Evolutionary conservation across 1,140 invertebrate species (phyloP).

Genomic region (Danaus melanippus): DNA sequence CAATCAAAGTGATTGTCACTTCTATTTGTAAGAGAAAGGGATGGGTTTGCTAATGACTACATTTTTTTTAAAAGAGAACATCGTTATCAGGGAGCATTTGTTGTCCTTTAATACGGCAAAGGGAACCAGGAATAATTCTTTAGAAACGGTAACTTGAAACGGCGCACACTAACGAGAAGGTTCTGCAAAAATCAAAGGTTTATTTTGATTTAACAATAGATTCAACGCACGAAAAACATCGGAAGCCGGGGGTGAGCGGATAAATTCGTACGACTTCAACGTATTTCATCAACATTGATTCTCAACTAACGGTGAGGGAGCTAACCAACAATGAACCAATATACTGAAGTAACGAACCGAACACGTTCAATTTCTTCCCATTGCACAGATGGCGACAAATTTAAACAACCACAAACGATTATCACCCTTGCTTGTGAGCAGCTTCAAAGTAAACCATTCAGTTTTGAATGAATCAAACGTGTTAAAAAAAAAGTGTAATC

Average conservation of each 20-base stretch:
- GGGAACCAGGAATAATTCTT: constrained; percentile 1
- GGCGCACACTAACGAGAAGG: constrained; percentile 5
- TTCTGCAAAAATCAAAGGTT: constrained; percentile 8
- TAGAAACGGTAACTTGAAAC: constrained; percentile 8
- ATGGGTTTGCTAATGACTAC: not conserved
- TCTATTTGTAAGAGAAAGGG: no score
- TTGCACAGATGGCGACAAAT: constrained; percentile 42
- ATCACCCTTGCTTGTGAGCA: constrained; percentile 26
- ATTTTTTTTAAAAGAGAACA: constrained; percentile 1
- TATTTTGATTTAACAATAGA: constrained; percentile 3
- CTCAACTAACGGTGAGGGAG: constrained; percentile 26
- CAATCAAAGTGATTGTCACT: no score
- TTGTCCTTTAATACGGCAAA: not conserved
- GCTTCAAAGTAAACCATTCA: constrained; percentile 1
- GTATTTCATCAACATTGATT: constrained; percentile 25
- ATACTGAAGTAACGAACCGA: constrained; percentile 45
- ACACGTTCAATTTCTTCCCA: constrained; percentile 36
- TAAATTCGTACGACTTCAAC: constrained; percentile 10
- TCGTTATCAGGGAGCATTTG: not conserved
- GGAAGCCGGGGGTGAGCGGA: constrained; percentile 1
- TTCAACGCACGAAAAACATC: constrained; percentile 9
- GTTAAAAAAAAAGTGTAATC: no score
- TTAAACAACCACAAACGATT: constrained; percentile 36
- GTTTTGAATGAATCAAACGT: no score
- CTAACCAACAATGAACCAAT: constrained; percentile 46